A percentile compares a stretch with the other conserved stretches of the same genome.
Evolutionary conservation across 1,140 invertebrate genomes (phyloP).

Genomic region (Andricus grossulariae): DNA sequence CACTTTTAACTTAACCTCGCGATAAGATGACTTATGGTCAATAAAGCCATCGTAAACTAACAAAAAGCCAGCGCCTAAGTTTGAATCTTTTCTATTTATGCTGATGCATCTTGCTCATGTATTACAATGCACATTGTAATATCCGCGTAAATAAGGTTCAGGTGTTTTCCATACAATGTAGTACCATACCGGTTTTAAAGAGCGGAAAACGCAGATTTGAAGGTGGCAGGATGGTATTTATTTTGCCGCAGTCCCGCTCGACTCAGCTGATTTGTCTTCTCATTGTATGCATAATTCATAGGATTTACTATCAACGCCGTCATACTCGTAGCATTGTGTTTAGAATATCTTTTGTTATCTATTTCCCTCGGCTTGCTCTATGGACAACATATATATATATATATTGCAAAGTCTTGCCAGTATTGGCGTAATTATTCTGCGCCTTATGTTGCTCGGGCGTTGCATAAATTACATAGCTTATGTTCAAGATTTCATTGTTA

Average conservation of each 20-base stretch:
- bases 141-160: background rate
- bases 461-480: conserved; percentile 11
- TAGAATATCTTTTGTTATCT: conserved; percentile 7
- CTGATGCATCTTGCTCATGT: background rate
- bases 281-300: conserved; percentile 1
- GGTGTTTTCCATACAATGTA: conserved; percentile 16
- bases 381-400: background rate
- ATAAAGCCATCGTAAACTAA: no score
- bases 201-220: background rate
- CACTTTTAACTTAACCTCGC: no score
- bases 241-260: background rate
- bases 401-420: background rate
- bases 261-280: conserved; percentile 12
- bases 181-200: conserved; percentile 9
- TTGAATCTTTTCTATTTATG: no score
- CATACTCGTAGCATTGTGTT: conserved; percentile 6
- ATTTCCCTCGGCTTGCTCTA: background rate
- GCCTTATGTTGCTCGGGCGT: background rate
- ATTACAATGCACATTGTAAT: background rate
- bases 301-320: conserved; percentile 10
- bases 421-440: conserved; percentile 22
- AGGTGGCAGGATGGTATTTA: background rate
- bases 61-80: no score
- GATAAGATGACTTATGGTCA: no score
- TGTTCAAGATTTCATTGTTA: conserved; percentile 11